phyloP scores from a whole-genome alignment of 1,140 invertebrate species.

The Whitmania pigra region DNA sequence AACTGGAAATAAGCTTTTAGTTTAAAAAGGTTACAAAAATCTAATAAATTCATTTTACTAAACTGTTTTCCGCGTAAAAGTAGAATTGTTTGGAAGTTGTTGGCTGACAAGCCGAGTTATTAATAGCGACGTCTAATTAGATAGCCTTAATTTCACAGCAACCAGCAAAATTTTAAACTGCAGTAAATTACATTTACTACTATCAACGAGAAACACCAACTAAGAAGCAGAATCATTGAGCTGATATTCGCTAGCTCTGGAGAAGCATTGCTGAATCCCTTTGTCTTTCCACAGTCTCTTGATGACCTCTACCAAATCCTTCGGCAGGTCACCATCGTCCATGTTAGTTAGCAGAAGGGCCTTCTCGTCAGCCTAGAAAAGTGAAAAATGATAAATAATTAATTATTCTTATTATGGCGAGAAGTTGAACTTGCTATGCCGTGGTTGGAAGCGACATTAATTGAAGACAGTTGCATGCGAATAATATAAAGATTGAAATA shows the following conservation, averaged over 20 bases:
- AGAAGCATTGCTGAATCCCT: slow-evolving; percentile 70
- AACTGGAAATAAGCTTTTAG: slow-evolving; percentile 34
- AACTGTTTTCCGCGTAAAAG: too few relatives aligned
- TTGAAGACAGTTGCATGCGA: not conserved
- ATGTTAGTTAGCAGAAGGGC: slow-evolving; percentile 70
- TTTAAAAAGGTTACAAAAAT: not conserved
- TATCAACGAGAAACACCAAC: slow-evolving; percentile 52
- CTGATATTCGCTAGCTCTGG: slow-evolving; percentile 72
- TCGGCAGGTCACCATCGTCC: slow-evolving; percentile 60
- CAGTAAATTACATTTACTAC: too few relatives aligned
- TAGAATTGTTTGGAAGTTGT: too few relatives aligned
- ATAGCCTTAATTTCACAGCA: too few relatives aligned
- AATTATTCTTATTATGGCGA: not conserved
- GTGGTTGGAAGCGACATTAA: not conserved
- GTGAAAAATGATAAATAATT: slow-evolving; percentile 27
- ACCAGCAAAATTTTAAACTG: too few relatives aligned
- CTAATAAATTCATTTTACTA: too few relatives aligned
- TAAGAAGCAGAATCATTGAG: slow-evolving; percentile 97
- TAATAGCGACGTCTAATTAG: too few relatives aligned
- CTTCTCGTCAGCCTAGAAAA: slow-evolving; percentile 70
- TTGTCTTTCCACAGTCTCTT: slow-evolving; percentile 78
- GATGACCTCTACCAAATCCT: slow-evolving; percentile 66
- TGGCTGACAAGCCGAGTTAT: too few relatives aligned
- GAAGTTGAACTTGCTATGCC: not conserved
- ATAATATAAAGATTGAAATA: slow-evolving; percentile 6